Conservation (phyloP, 92 coral and sea anemone genomes). For the Epizoanthus rinbou region DNA sequence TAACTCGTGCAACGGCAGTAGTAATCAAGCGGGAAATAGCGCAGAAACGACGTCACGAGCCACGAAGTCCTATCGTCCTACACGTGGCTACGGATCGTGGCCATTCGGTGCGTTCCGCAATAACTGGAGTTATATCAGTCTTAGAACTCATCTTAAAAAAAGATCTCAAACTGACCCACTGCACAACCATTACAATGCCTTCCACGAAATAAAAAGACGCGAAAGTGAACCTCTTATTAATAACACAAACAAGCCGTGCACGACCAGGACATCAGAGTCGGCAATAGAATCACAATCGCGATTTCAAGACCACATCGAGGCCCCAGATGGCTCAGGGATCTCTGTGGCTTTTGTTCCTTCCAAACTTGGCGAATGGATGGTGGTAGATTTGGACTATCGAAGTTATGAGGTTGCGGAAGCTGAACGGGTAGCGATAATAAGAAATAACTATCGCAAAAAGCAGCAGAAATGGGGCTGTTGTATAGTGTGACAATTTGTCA, state of each 20-base stretch:
- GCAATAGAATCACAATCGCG: neutral
- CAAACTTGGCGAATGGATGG: slow-evolving; percentile 27
- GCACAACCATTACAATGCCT: neutral
- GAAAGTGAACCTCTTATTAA: slow-evolving; percentile 15
- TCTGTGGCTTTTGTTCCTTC: slow-evolving; percentile 25
- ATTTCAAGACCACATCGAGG: neutral
- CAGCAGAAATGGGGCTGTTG: neutral
- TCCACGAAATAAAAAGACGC: slow-evolving; percentile 12
- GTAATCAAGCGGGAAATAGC: neutral
- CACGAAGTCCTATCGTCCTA: neutral
- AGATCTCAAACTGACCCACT: neutral
- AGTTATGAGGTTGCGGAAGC: slow-evolving; percentile 35
- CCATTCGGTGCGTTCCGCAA: neutral
- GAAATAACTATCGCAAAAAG: slow-evolving; percentile 14
- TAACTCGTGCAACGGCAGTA: neutral
- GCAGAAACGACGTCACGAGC: neutral
- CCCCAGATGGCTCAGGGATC: slow-evolving; percentile 36
- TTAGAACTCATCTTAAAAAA: neutral
- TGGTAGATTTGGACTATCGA: slow-evolving; percentile 12
- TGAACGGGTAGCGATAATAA: slow-evolving; percentile 34
- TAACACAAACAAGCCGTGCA: neutral
- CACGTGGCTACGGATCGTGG: neutral
- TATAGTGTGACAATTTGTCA: neutral
- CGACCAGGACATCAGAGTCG: neutral
- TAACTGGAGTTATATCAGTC: slow-evolving; percentile 8